Evolutionary conservation across 2,113 vertebrate species (phyloP).

Genomic region (Callionymus lyra): DNA sequence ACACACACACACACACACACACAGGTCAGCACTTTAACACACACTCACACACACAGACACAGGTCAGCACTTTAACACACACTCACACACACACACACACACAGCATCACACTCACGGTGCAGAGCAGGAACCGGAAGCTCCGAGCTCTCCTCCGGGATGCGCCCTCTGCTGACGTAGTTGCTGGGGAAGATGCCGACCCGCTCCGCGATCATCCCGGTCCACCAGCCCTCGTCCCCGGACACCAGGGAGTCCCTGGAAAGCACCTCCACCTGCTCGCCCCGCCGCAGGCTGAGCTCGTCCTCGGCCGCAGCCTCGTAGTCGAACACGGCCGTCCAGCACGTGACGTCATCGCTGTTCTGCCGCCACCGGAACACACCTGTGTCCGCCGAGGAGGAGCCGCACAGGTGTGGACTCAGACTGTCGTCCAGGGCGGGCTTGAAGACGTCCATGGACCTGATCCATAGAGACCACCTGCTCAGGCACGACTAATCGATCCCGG

Average conservation of each 20-base stretch:
- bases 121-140: conserved; percentile 52
- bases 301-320: conserved; percentile 90
- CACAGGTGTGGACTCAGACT: conserved; percentile 48
- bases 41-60: too few relatives aligned
- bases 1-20: too few relatives aligned
- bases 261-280: conserved; percentile 86
- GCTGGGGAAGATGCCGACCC: conserved; percentile 91
- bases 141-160: conserved; percentile 65
- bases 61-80: too few relatives aligned
- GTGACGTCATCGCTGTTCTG: conserved; percentile 23
- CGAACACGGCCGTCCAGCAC: conserved; percentile 91
- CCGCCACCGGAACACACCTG: conserved; percentile 53
- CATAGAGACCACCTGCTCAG: conserved; percentile 61
- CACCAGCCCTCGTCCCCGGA: conserved; percentile 96
- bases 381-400: conserved; percentile 34
- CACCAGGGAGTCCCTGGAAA: conserved; percentile 90
- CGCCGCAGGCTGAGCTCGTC: conserved; percentile 90
- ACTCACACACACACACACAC: too few relatives aligned
- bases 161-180: conserved; percentile 85
- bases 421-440: conserved; percentile 57
- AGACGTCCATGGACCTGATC: conserved; percentile 71
- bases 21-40: neutral
- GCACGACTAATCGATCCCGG: conserved; percentile 39
- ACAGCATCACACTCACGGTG: conserved; percentile 59
- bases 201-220: conserved; percentile 88